Conservation (phyloP, 2,888 invertebrate genomes). For the Epicampocera succincta region DNA sequence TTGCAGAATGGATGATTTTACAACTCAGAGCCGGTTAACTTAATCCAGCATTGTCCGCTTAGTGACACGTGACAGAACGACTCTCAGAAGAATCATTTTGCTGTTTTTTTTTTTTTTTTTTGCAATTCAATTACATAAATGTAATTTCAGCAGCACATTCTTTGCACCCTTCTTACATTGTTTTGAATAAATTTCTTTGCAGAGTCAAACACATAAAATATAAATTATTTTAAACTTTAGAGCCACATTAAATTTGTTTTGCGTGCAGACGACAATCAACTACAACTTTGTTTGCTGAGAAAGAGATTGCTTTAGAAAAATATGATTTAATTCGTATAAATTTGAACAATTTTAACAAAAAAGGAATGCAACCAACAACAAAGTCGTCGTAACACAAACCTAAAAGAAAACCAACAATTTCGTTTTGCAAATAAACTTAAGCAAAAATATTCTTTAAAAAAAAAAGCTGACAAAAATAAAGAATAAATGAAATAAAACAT, state of each 20-base stretch:
- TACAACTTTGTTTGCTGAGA: constrained; percentile 6
- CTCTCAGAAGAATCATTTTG: too few species aligned
- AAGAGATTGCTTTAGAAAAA: constrained; percentile 10
- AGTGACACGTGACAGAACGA: too few species aligned
- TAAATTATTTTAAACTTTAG: background rate
- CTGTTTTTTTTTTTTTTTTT: too few species aligned
- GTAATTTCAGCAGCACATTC: too few species aligned
- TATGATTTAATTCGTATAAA: constrained; percentile 39
- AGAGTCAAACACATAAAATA: too few species aligned
- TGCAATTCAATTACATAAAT: too few species aligned
- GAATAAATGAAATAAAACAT: constrained; percentile 3
- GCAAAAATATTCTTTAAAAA: background rate
- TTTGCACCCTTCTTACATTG: too few species aligned
- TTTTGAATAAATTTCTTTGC: too few species aligned
- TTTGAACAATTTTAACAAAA: constrained; percentile 32
- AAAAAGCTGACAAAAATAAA: background rate
- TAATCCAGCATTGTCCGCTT: too few species aligned
- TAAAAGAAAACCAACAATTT: constrained; percentile 32
- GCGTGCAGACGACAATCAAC: background rate
- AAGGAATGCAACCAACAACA: background rate
- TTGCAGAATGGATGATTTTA: too few species aligned
- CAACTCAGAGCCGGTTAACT: too few species aligned
- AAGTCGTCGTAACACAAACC: constrained; percentile 31
- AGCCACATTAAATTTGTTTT: constrained; percentile 46
- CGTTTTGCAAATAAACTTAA: constrained; percentile 18